Percentiles rank a stretch among this genome's conserved stretches.
Evolutionary conservation across 2,888 invertebrate species (phyloP).

Genomic region (Macaria notata): DNA sequence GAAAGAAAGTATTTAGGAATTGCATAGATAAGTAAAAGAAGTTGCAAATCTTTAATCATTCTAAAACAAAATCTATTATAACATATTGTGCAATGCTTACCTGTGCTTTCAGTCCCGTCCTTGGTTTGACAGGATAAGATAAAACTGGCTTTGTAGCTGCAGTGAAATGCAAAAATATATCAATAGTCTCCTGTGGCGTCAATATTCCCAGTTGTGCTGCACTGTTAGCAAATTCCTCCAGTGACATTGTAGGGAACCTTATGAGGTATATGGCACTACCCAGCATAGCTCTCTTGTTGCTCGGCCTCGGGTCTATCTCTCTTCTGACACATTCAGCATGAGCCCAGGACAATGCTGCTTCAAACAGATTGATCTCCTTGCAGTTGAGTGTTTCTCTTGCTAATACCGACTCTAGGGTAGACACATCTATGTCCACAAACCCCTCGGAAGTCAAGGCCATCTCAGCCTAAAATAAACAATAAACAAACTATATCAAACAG

Average conservation of each 20-base stretch:
- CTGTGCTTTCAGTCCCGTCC: slow-evolving; percentile 94
- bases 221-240: slow-evolving; percentile 95
- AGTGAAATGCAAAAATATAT: slow-evolving; percentile 97
- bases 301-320: slow-evolving; percentile 90
- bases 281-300: slow-evolving; percentile 89
- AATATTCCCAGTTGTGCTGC: slow-evolving; percentile 96
- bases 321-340: slow-evolving; percentile 93
- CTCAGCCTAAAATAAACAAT: slow-evolving; percentile 88
- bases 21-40: no score
- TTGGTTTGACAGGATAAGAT: slow-evolving; percentile 90
- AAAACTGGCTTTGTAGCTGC: slow-evolving; percentile 93
- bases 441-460: slow-evolving; percentile 98
- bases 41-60: no score
- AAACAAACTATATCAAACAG: slow-evolving; percentile 46
- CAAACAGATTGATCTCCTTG: slow-evolving; percentile 94
- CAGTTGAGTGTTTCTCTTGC: slow-evolving; percentile 97
- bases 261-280: slow-evolving; percentile 92
- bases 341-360: slow-evolving; percentile 96
- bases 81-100: slow-evolving; percentile 57
- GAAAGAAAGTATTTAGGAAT: no score
- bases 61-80: no score
- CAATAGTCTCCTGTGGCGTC: slow-evolving; percentile 95
- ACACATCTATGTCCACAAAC: slow-evolving; percentile 97
- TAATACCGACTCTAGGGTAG: slow-evolving; percentile 95
- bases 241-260: slow-evolving; percentile 95